A percentile compares a stretch with the other conserved stretches of the same genome.
These are phyloP conservation scores for Ametastegia equiseti DNA, from an alignment of 2,888 invertebrate genomes.

Conservation along the genomic window DNA sequence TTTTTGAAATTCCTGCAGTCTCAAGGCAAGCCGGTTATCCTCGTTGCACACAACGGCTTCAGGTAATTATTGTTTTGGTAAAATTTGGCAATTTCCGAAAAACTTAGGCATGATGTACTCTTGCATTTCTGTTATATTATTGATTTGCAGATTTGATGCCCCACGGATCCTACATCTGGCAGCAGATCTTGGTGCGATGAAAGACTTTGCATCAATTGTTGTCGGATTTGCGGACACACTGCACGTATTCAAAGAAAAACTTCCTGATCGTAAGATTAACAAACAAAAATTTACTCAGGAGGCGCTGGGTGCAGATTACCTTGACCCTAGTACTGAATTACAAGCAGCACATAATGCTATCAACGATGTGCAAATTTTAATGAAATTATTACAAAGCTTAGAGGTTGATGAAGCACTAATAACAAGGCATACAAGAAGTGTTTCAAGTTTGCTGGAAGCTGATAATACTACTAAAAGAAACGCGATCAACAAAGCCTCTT, in stretches of 20 bases:
- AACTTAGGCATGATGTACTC: background rate
- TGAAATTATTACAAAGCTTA: background rate
- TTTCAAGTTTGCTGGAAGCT: constrained; percentile 13
- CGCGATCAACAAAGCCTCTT: constrained; percentile 39
- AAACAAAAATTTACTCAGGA: constrained; percentile 33
- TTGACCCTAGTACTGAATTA: constrained; percentile 7
- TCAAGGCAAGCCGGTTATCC: constrained; percentile 40
- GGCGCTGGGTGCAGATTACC: constrained; percentile 22
- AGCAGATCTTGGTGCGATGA: constrained; percentile 22
- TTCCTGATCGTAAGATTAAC: constrained; percentile 39
- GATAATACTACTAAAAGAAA: constrained; percentile 34
- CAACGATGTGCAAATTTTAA: constrained; percentile 21
- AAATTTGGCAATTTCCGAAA: constrained; percentile 25
- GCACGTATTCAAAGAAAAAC: constrained; percentile 10
- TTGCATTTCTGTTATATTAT: constrained; percentile 27
- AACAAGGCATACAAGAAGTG: constrained; percentile 24
- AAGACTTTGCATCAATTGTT: constrained; percentile 40
- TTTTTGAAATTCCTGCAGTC: constrained; percentile 45
- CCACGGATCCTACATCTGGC: constrained; percentile 35
- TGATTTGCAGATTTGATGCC: constrained; percentile 45
- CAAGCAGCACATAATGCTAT: constrained; percentile 18
- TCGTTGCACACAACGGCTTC: constrained; percentile 51
- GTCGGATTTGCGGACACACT: constrained; percentile 41
- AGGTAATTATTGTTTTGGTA: constrained; percentile 34
- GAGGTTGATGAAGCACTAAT: constrained; percentile 36